Percentiles rank a stretch among this genome's conserved stretches.
Conservation (phyloP, 1,140 invertebrate species). For the Drosophila jambulina region DNA sequence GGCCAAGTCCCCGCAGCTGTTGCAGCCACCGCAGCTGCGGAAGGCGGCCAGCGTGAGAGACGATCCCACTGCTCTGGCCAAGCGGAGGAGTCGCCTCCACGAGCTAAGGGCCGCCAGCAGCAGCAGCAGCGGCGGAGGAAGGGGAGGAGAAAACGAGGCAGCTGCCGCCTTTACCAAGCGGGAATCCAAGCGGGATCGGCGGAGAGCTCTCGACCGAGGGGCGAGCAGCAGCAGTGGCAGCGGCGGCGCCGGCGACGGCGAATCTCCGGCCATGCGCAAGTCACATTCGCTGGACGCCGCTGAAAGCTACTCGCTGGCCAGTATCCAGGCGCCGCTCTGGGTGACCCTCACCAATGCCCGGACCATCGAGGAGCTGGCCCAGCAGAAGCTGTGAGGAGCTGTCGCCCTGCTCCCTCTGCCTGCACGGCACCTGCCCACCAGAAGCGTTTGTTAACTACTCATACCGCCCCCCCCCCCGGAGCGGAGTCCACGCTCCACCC, state of each 20-base stretch:
- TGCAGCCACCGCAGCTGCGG: slow-evolving; percentile 62
- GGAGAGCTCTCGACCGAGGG: slow-evolving; percentile 20
- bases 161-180: slow-evolving; percentile 60
- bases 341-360: slow-evolving; percentile 88
- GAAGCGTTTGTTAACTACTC: slow-evolving; percentile 21
- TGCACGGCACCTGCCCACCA: slow-evolving; percentile 11
- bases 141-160: slow-evolving; percentile 34
- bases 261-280: slow-evolving; percentile 60
- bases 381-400: slow-evolving; percentile 65
- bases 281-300: slow-evolving; percentile 73
- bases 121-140: slow-evolving; percentile 17
- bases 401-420: not conserved
- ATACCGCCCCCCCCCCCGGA: not conserved
- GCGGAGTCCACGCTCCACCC: slow-evolving; percentile 1
- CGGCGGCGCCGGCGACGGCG: not conserved
- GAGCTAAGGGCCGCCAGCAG: slow-evolving; percentile 63
- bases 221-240: slow-evolving; percentile 12
- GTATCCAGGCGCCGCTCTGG: slow-evolving; percentile 87
- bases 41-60: slow-evolving; percentile 67
- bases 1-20: slow-evolving; percentile 37
- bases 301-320: slow-evolving; percentile 70
- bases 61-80: slow-evolving; percentile 58
- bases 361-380: slow-evolving; percentile 84
- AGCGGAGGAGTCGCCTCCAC: slow-evolving; percentile 67
- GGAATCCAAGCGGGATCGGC: slow-evolving; percentile 58